Percentiles rank a stretch among this genome's conserved stretches.
Evolutionary conservation across 2,113 vertebrate species (phyloP).

Genomic region (Osmerus eperlanus): DNA sequence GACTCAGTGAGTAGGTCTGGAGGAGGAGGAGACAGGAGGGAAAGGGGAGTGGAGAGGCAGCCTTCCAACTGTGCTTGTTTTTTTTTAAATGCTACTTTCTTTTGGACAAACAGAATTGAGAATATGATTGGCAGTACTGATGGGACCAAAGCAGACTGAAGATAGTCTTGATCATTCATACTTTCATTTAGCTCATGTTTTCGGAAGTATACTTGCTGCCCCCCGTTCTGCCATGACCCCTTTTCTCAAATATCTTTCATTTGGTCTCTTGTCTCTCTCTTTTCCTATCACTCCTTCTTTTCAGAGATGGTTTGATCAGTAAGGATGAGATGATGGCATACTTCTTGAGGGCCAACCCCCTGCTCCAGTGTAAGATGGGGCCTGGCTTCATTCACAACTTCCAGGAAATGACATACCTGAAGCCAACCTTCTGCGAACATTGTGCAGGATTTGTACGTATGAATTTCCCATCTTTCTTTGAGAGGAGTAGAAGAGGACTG

Average conservation of each 20-base stretch:
- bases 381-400: conserved; percentile 96
- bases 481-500: no score
- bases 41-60: neutral
- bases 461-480: no score
- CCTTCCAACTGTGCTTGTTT: neutral
- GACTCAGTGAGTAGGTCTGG: conserved; percentile 8
- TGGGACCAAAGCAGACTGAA: no score
- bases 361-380: conserved; percentile 94
- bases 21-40: neutral
- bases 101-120: no score
- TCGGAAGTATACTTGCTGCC: no score
- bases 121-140: no score
- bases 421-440: conserved; percentile 96
- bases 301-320: conserved; percentile 93
- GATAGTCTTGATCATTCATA: neutral
- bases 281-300: neutral
- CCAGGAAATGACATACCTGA: conserved; percentile 96
- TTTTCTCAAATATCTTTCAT: no score
- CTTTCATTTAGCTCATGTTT: neutral
- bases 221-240: no score
- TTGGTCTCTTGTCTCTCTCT: no score
- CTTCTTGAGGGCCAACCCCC: conserved; percentile 92
- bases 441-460: conserved; percentile 97
- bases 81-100: no score
- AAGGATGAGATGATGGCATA: conserved; percentile 99